Evolutionary conservation across 2,113 vertebrate species (phyloP).

Genomic region (Amazona guildingii): DNA sequence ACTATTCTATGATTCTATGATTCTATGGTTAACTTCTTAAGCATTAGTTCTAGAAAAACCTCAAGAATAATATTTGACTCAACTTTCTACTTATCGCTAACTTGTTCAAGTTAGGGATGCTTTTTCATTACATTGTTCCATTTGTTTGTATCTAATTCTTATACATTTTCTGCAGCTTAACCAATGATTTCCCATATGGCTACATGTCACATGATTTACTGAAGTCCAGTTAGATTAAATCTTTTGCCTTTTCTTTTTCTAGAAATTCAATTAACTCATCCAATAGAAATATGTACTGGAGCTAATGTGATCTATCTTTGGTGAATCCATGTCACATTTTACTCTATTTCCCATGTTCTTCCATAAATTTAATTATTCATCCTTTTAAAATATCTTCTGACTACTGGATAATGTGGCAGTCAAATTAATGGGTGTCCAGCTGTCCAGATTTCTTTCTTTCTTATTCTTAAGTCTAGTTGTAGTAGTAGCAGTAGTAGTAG

Average conservation of each 20-base stretch:
- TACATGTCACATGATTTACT: not conserved
- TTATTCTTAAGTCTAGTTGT: not conserved
- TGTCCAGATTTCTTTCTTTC: not conserved
- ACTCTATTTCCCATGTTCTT: slow-evolving; percentile 1
- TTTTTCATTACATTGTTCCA: not conserved
- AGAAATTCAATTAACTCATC: slow-evolving; percentile 38
- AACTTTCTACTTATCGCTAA: not conserved
- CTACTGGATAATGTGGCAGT: not conserved
- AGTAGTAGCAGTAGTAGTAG: not conserved
- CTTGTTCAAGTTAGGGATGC: not conserved
- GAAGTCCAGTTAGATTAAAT: slow-evolving; percentile 1
- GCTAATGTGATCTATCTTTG: not conserved
- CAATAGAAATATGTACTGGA: not conserved
- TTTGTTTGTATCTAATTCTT: not conserved
- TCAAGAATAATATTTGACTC: not conserved
- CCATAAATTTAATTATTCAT: not conserved
- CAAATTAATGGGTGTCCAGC: not conserved
- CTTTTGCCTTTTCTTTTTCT: not conserved
- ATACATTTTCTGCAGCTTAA: not conserved
- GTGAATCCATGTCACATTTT: slow-evolving; percentile 4
- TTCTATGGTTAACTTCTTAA: not conserved
- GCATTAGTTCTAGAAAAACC: not conserved
- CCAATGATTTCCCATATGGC: slow-evolving; percentile 4
- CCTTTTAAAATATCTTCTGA: not conserved
- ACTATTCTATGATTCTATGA: too few species aligned